phyloP scores from a whole-genome alignment of 2,888 invertebrate genomes.

The Torymus aiolomorphi region DNA sequence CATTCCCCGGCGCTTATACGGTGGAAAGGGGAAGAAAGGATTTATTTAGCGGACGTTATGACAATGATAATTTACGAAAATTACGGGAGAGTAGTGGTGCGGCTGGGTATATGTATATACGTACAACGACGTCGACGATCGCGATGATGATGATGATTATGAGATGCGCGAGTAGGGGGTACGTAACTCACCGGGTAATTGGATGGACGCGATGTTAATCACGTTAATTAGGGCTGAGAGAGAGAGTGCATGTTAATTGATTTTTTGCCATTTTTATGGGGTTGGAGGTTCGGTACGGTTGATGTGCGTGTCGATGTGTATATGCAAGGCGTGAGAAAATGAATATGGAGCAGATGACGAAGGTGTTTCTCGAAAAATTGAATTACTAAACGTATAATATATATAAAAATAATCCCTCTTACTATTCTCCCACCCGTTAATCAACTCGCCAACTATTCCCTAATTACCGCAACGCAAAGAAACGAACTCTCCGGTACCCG shows the following conservation, averaged over 20 bases:
- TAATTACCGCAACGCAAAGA: conserved; percentile 9
- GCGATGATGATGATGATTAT: neutral
- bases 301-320: neutral
- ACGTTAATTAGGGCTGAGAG: conserved; percentile 17
- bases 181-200: conserved; percentile 22
- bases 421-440: too few species aligned
- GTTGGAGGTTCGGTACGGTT: neutral
- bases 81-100: conserved; percentile 3
- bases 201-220: conserved; percentile 23
- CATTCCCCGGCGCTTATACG: too few species aligned
- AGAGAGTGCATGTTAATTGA: conserved; percentile 9
- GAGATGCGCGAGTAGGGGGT: neutral
- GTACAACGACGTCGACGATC: conserved; percentile 45
- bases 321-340: too few species aligned
- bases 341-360: too few species aligned
- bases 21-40: too few species aligned
- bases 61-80: too few species aligned
- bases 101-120: conserved; percentile 2
- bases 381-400: neutral
- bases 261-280: conserved; percentile 2
- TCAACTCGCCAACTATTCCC: conserved; percentile 3
- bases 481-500: too few species aligned
- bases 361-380: neutral
- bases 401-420: too few species aligned
- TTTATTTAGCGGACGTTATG: too few species aligned